Base-by-base conservation (phyloP, 2,797 vertebrate species). In the Lemur catta region DNA sequence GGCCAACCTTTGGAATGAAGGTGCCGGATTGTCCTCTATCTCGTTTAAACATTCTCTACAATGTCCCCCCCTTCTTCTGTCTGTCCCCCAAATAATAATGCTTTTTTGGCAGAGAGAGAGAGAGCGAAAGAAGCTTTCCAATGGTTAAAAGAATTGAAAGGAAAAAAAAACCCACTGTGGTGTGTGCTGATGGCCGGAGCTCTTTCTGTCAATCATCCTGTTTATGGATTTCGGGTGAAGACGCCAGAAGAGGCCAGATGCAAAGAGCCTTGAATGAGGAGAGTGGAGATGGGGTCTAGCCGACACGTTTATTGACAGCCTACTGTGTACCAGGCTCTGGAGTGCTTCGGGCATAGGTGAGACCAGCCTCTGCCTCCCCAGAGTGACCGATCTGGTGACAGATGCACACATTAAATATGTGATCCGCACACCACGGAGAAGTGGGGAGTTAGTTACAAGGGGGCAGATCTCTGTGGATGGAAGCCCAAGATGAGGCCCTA, bases 341-440 rank as follows among this genome's bases (percentile, higher is more conserved):
- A 8, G 28, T 38, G 15, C 59, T 65, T 4, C 17, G 74, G 43
- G 35, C 43, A 0, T 7, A 38, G 52, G 46, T 30, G 41, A 24
- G 28, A 35, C 11, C 28, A 22, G 28, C 22, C 14, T 35, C 48
- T 35, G 41, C 6, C 55, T 74, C 46, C 46, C 41, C 2, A 15
- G 43, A 69, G 84, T 24, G 22, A 57, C 41, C 33, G 4, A 22
- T 26, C 55, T 41, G 20, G 43, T 55, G 75, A 41, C 14, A 8
- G 2, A 65, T 17, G 9, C 4, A 52, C 88, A 65, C 46, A 0
- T 0, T 35, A 50, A 18, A 4, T 5, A n/a, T 6, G 0, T 63
- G 50, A 61, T 2, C 1, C 18, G 9, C 7, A 17, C 0, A 1
- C 9, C 2, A 11, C 35, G 2, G 15, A 22, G 52, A 50, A 0